These are phyloP conservation scores for Microtus ochrogaster DNA, from an alignment of 2,113 vertebrate species.

Conservation along the genomic window DNA sequence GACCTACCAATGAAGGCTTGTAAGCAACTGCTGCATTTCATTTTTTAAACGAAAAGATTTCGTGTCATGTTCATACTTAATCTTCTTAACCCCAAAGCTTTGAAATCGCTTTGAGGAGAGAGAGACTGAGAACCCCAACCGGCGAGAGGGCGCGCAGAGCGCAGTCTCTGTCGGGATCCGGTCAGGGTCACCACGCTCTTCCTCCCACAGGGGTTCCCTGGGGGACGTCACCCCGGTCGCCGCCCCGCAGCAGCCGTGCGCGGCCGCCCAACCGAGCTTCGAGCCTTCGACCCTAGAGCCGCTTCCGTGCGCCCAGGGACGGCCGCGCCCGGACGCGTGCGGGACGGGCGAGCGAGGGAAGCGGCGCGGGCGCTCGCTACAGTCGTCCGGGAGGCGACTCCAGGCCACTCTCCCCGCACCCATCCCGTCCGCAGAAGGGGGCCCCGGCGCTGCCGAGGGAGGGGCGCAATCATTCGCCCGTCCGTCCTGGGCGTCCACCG, in stretches of 20 bases:
- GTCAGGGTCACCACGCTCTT: neutral
- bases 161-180: neutral
- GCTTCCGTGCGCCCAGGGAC: neutral
- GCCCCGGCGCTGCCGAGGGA: constrained; percentile 38
- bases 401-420: neutral
- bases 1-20: neutral
- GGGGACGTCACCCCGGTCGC: too few relatives aligned
- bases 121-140: neutral
- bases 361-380: accelerated
- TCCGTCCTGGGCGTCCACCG: neutral
- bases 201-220: neutral
- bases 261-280: neutral
- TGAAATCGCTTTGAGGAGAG: neutral
- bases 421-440: too few relatives aligned
- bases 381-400: accelerated
- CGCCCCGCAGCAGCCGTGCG: neutral
- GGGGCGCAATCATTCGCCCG: constrained; percentile 34
- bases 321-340: neutral
- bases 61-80: neutral
- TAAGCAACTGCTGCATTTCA: neutral
- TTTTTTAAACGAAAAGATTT: neutral
- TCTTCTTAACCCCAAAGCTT: neutral
- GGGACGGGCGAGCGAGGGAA: neutral
- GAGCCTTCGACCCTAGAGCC: neutral
- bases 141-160: too few relatives aligned